Conservation (phyloP, 1,140 invertebrate species). For the Cydia strobilella region DNA sequence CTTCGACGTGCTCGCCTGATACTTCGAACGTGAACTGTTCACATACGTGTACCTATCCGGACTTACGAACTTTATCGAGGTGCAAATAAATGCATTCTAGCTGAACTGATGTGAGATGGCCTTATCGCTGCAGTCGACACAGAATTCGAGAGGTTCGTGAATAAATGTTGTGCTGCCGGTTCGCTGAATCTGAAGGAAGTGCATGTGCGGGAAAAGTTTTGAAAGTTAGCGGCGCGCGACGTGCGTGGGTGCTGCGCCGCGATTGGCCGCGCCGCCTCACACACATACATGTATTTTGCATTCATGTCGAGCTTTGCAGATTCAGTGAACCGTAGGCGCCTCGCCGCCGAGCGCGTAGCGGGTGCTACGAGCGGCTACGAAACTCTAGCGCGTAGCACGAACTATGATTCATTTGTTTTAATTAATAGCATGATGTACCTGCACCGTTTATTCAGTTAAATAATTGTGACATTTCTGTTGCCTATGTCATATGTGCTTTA, state of each 20-base stretch:
- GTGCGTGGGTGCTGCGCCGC: slow-evolving; percentile 63
- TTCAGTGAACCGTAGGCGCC: slow-evolving; percentile 74
- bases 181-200: slow-evolving; percentile 47
- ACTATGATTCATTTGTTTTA: background rate
- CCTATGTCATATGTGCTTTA: background rate
- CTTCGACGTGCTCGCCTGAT: background rate
- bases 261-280: slow-evolving; percentile 62
- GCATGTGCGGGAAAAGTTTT: slow-evolving; percentile 69
- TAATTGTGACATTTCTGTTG: background rate
- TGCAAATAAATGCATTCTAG: slow-evolving; percentile 62
- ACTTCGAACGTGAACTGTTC: background rate
- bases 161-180: slow-evolving; percentile 43
- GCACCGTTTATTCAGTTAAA: background rate
- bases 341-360: slow-evolving; percentile 56
- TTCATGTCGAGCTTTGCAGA: slow-evolving; percentile 64
- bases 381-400: slow-evolving; percentile 44
- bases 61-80: slow-evolving; percentile 25
- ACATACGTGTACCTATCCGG: background rate
- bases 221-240: slow-evolving; percentile 65
- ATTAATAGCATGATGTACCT: background rate
- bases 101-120: slow-evolving; percentile 76
- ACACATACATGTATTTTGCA: slow-evolving; percentile 76
- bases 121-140: slow-evolving; percentile 76
- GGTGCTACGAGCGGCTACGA: slow-evolving; percentile 60
- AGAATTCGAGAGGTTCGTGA: slow-evolving; percentile 75